Evolutionary conservation across 2,888 invertebrate species (phyloP), one percentile per base, ranked within the genome.

Genomic region (Philopedon plagiatum): DNA sequence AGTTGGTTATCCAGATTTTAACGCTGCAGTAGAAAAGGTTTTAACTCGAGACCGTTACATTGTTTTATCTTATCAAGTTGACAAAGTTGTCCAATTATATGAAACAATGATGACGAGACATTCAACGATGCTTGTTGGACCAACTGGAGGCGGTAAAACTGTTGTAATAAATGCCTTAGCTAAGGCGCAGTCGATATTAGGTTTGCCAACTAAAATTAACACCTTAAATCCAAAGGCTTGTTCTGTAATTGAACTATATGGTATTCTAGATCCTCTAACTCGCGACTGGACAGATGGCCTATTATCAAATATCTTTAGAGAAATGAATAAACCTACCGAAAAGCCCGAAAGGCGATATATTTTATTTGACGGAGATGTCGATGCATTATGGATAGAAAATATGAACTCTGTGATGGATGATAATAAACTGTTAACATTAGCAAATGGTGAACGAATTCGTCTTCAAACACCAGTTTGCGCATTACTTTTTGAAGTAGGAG

Each of bases 391-490:
- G 97, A 95, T 97, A 76, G 97, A 97, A 86, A 97, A 97, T 86
- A 97, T 97, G 96, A 97, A 97, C 87, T 96, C 96, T 0, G 96
- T 97, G 1, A 97, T 97, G 97, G 97, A 97, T 82, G 97, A 97
- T 85, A 97, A 97, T 83, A 94, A 93, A 81, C 86, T 97, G 44
- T 86, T 97, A 65, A 97, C 97, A 0, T 87, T 97, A 70, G 95
- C 96, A 3, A 97, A 97, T 83, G 96, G 66, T 94, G 97, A 86
- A 62, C 44, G 80, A 8, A 79, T 80, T 88, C 96, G 74, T 95
- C 96, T 75, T 89, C 94, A 72, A 87, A 96, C 69, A 93, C 94
- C 75, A 92, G 93, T 80, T 90, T 91, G 71, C 91, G 95, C 84
- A 94, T 94, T 84, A 91, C 93, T 97, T 54, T 97, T 97, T 86